Percentiles rank a stretch among this genome's conserved stretches.
phyloP scores from a whole-genome alignment of 2,888 invertebrate genomes.

The Monoplex corrugatus region DNA sequence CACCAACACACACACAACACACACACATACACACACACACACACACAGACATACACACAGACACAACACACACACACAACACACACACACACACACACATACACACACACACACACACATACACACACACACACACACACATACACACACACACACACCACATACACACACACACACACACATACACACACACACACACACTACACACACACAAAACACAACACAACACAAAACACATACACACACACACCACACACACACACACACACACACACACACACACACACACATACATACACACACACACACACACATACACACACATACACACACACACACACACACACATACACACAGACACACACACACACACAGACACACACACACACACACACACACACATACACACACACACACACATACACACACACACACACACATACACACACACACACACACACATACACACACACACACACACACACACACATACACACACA shows the following conservation, averaged over 20 bases:
- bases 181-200: slow-evolving; percentile 22
- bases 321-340: neutral
- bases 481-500: slow-evolving; percentile 18
- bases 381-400: slow-evolving; percentile 22
- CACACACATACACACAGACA: neutral
- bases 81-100: no score
- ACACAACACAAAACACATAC: neutral
- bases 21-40: neutral
- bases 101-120: neutral
- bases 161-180: neutral
- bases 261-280: neutral
- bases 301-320: neutral
- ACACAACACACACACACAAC: neutral
- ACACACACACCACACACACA: neutral
- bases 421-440: neutral
- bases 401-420: neutral
- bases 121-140: neutral
- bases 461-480: slow-evolving; percentile 16
- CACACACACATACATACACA: neutral
- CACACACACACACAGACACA: neutral
- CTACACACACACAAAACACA: neutral
- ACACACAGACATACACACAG: neutral
- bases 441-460: neutral
- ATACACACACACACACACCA: neutral
- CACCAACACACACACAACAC: neutral